A percentile compares a stretch with the other conserved stretches of the same genome.
Conservation (phyloP, 2,888 invertebrate genomes). For the Drosophila stalkeri region DNA sequence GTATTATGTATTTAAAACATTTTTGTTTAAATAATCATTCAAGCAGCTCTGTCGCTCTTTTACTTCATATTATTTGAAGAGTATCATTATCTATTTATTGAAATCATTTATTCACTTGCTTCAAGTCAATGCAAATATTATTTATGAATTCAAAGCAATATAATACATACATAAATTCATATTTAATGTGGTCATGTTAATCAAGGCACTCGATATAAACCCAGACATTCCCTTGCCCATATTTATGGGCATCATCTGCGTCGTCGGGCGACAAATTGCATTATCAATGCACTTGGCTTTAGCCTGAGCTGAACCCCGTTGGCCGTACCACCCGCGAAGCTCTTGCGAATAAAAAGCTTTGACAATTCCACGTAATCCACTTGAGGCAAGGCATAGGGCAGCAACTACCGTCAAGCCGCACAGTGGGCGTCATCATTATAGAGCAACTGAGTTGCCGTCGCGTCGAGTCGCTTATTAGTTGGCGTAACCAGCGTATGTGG, state of each 20-base stretch:
- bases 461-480: conserved; percentile 66
- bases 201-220: background rate
- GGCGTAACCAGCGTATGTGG: conserved; percentile 69
- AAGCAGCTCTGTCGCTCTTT: background rate
- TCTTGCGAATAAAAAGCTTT: conserved; percentile 47
- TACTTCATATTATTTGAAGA: background rate
- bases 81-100: background rate
- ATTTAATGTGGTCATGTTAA: conserved; percentile 14
- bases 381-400: conserved; percentile 47
- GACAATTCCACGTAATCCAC: conserved; percentile 65
- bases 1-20: no score
- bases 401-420: conserved; percentile 19
- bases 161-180: background rate
- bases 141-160: background rate
- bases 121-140: background rate
- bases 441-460: conserved; percentile 41
- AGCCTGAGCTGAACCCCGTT: background rate
- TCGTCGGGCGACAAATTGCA: conserved; percentile 60
- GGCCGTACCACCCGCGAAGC: conserved; percentile 32
- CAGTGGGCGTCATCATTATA: conserved; percentile 58
- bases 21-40: background rate
- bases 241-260: conserved; percentile 21
- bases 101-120: background rate
- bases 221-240: background rate
- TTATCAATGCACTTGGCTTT: conserved; percentile 51